Percentiles rank a stretch among this genome's conserved stretches.
Conservation (phyloP, 2,113 vertebrate genomes). For the Myotis brandtii region DNA sequence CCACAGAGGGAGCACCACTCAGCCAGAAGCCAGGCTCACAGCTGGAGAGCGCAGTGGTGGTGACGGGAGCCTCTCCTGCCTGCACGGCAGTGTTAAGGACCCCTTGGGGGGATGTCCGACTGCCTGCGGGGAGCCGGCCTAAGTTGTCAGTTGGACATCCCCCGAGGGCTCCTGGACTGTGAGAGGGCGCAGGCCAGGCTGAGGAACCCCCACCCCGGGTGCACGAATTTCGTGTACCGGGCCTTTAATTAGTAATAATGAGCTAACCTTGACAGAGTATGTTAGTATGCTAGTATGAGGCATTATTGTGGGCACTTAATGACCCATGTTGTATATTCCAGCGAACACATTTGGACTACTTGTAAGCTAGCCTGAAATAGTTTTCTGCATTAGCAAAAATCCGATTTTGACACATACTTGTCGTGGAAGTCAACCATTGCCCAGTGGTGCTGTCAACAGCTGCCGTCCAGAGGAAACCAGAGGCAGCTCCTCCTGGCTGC, state of each 20-base stretch:
- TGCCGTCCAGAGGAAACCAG: slow-evolving; percentile 57
- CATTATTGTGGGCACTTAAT: background rate
- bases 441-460: slow-evolving; percentile 37
- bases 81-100: too few relatives aligned
- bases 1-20: too few relatives aligned
- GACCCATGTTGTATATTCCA: background rate
- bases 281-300: background rate
- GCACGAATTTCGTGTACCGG: too few relatives aligned
- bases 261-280: background rate
- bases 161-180: too few relatives aligned
- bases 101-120: too few relatives aligned
- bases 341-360: background rate
- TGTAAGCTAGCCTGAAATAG: slow-evolving; percentile 40
- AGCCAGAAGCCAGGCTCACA: too few relatives aligned
- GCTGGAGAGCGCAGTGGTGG: too few relatives aligned
- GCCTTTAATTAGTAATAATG: background rate
- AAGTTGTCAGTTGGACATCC: too few relatives aligned
- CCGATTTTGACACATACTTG: slow-evolving; percentile 61
- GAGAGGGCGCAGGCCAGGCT: too few relatives aligned
- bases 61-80: too few relatives aligned
- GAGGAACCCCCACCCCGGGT: too few relatives aligned
- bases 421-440: background rate
- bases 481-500: background rate
- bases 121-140: too few relatives aligned
- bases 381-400: slow-evolving; percentile 42